Percentiles rank a stretch among this genome's conserved stretches.
Conservation (phyloP, 1,140 invertebrate species). For the Camponotus vicinus region DNA sequence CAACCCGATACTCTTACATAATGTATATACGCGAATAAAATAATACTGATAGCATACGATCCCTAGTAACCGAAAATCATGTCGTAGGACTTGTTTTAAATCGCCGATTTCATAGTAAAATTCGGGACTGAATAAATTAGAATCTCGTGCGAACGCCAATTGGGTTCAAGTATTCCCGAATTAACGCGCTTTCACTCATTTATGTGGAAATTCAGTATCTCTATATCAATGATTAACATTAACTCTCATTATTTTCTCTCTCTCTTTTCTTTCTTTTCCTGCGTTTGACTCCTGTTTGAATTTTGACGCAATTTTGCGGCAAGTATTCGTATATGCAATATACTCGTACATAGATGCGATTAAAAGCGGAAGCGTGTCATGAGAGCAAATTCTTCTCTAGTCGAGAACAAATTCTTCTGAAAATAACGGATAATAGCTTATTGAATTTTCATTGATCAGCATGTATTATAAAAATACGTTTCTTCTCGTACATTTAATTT, state of each 20-base stretch:
- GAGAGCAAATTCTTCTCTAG: no score
- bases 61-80: conserved; percentile 9
- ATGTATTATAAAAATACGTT: no score
- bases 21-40: neutral
- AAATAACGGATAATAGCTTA: no score
- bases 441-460: no score
- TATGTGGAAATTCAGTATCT: conserved; percentile 11
- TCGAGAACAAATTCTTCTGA: no score
- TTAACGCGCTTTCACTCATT: neutral
- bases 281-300: no score
- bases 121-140: conserved; percentile 45
- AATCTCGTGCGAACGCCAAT: conserved; percentile 37
- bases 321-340: no score
- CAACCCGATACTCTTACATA: neutral
- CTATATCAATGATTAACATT: conserved; percentile 34
- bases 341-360: no score
- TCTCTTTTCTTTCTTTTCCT: no score
- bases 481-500: no score
- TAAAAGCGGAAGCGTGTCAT: no score
- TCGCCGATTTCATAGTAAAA: neutral
- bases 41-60: conserved; percentile 34
- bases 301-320: no score
- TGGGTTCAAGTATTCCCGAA: conserved; percentile 29
- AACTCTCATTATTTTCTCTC: neutral
- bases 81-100: conserved; percentile 32